Base-by-base conservation (phyloP, 2,113 vertebrate species). In the Motacilla tschutschensis region DNA sequence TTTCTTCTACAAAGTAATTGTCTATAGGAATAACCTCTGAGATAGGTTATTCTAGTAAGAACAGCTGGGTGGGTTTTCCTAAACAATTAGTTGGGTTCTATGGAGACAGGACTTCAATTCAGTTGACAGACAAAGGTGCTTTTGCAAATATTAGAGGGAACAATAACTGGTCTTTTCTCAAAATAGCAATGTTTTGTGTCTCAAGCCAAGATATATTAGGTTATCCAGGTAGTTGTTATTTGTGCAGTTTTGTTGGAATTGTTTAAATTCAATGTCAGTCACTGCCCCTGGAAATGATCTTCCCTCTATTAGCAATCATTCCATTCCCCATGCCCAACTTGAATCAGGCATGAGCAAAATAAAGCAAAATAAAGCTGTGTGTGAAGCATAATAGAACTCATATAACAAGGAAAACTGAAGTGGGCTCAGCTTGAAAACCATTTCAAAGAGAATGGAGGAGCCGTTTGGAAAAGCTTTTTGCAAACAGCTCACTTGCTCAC, bases 261-360 rank as follows among this genome's bases (percentile, higher is more conserved):
- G 12, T 84, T 79, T 66, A 29, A 69, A 38, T 36, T 14, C 2
- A 3, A 4, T 9, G 5, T 40, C 38, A 44, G 33, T n/a, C 5
- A 3, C 31, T 75, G 40, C 31, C 48, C 64, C 66, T n/a, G 64
- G 19, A 41, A 25, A 2, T 6, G 14, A 41, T 72, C 33, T 33
- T 48, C 44, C 26, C n/a, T 55, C 21, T 51, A 0, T 31, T 63
- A 28, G 41, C 21, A 74, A 8, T 20, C 31, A 54, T 80, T 28
- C 67, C 3, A 4, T 20, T 69, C 35, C n/a, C 20, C n/a, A 18
- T 0, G 0, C 14, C 40, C 41, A 47, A 1, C 47, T 65, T 48
- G 31, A 59, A 44, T 19, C 57, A 10, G 31, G 43, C 26, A 10
- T 10, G 20, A 79, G 20, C 51, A 60, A 13, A 90, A 71, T 38